phyloP scores from a whole-genome alignment of 2,113 vertebrate species.

The Colistium nudipinnis region DNA sequence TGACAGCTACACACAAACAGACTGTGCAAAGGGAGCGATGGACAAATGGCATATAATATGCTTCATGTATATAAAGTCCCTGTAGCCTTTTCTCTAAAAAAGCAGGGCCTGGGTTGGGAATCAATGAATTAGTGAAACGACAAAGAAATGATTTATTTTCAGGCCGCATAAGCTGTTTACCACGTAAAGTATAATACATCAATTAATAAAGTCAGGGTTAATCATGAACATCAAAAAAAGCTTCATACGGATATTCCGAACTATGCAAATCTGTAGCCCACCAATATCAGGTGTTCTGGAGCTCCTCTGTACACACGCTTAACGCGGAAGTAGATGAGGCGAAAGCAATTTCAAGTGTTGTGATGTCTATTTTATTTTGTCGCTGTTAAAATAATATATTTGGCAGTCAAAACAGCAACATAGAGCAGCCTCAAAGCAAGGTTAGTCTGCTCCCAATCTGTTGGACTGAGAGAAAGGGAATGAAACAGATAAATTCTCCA shows the following conservation, averaged over 20 bases:
- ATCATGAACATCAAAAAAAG: conserved; percentile 28
- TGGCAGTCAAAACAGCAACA: conserved; percentile 71
- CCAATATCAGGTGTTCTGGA: conserved; percentile 27
- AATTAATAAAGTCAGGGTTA: conserved; percentile 11
- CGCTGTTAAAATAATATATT: conserved; percentile 66
- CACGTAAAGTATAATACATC: neutral
- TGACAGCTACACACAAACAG: neutral
- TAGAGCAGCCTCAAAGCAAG: conserved; percentile 70
- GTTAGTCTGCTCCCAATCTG: conserved; percentile 73
- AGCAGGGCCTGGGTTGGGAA: neutral
- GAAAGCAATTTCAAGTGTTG: conserved; percentile 49
- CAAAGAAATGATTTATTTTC: conserved; percentile 5
- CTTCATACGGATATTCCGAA: conserved; percentile 16
- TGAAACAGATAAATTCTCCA: conserved; percentile 74
- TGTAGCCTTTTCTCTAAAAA: neutral
- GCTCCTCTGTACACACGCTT: conserved; percentile 22
- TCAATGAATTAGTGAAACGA: conserved; percentile 13
- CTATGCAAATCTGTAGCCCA: conserved; percentile 7
- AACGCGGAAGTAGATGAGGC: conserved; percentile 27
- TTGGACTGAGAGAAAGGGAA: conserved; percentile 70
- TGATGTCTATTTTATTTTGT: conserved; percentile 72
- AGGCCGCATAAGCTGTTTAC: neutral
- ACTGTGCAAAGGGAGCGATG: neutral
- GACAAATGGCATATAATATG: neutral
- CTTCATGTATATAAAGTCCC: conserved; percentile 1